Conservation (phyloP, 2,888 invertebrate genomes). For the Lottia scabra region DNA sequence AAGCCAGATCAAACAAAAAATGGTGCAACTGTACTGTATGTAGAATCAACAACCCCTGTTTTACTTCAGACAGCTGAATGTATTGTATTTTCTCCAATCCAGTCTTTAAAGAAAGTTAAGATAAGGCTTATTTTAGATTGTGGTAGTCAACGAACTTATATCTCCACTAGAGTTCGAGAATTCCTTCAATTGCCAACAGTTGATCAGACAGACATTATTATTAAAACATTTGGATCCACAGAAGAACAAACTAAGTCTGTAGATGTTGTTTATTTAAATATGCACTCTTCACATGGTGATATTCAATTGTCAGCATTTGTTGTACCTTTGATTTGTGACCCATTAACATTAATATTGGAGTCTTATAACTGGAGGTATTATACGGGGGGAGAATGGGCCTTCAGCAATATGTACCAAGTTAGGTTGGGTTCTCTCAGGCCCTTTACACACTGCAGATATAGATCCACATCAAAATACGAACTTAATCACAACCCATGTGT, state of each 20-base stretch:
- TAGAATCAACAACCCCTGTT: not conserved
- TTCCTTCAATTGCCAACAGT: not conserved
- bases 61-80: not conserved
- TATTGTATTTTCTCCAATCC: not conserved
- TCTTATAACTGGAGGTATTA: not conserved
- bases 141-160: not conserved
- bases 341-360: not conserved
- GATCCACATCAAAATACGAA: not conserved
- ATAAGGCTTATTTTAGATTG: not conserved
- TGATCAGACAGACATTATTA: not conserved
- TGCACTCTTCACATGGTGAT: not conserved
- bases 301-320: not conserved
- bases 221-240: not conserved
- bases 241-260: not conserved
- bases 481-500: slow-evolving; percentile 1
- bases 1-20: not conserved
- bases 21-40: not conserved
- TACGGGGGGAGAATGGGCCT: not conserved
- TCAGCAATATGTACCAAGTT: not conserved
- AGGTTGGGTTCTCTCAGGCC: not conserved
- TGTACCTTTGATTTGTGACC: not conserved
- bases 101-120: not conserved
- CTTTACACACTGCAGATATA: not conserved
- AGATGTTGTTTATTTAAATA: not conserved
- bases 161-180: not conserved